phyloP scores from a whole-genome alignment of 2,888 invertebrate species.

The Cryptocheilus praepositus region DNA sequence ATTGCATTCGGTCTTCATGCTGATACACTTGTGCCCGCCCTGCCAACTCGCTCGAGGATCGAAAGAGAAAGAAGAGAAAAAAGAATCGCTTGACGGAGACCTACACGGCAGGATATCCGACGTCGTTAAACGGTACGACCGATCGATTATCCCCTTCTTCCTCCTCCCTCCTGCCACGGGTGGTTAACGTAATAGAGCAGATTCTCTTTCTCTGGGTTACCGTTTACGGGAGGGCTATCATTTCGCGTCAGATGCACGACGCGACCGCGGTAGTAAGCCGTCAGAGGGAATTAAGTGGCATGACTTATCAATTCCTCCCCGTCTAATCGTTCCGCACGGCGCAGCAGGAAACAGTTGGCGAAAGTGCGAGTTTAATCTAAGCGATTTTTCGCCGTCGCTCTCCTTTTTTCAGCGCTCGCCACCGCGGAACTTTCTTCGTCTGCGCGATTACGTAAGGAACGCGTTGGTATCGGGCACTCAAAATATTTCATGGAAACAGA shows the following conservation, averaged over 20 bases:
- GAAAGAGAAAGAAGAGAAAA: too few species aligned
- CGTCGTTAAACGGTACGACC: constrained; percentile 30
- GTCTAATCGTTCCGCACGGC: too few species aligned
- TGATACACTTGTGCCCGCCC: too few species aligned
- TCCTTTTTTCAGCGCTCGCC: too few species aligned
- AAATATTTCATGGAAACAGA: not conserved
- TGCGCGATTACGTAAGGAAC: too few species aligned
- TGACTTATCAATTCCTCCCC: constrained; percentile 29
- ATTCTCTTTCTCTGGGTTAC: constrained; percentile 19
- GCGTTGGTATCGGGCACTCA: not conserved
- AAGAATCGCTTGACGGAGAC: not conserved
- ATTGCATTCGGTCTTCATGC: too few species aligned
- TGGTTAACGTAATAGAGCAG: constrained; percentile 9
- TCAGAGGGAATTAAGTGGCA: constrained; percentile 23
- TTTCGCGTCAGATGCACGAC: constrained; percentile 25
- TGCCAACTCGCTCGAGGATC: too few species aligned
- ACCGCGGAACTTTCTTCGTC: too few species aligned
- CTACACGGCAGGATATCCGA: constrained; percentile 17
- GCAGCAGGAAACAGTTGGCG: too few species aligned
- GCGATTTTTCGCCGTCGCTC: too few species aligned
- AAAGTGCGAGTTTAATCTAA: too few species aligned
- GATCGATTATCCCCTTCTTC: constrained; percentile 1
- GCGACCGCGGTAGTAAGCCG: constrained; percentile 20
- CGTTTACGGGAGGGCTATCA: constrained; percentile 27
- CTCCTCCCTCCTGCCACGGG: constrained; percentile 13